phyloP scores from a whole-genome alignment of 2,888 invertebrate species.

The Andricus quercusramuli region DNA sequence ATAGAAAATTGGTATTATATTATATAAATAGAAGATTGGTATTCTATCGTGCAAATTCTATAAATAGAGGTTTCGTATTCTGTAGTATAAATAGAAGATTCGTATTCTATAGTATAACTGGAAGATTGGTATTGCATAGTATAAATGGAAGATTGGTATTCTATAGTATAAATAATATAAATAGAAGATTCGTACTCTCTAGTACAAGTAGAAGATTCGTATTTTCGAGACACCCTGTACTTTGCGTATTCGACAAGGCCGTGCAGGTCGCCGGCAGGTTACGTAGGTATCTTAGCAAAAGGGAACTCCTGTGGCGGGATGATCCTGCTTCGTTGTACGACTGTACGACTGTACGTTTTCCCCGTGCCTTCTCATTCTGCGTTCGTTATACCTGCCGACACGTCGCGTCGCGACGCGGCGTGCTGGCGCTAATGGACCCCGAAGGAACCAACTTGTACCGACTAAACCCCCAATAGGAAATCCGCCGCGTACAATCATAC shows the following conservation, averaged over 20 bases:
- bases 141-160: too few relatives aligned
- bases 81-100: too few relatives aligned
- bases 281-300: slow-evolving; percentile 53
- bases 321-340: slow-evolving; percentile 46
- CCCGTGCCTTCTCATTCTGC: slow-evolving; percentile 49
- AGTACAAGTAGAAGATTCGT: not conserved
- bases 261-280: slow-evolving; percentile 52
- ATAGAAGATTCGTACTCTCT: too few relatives aligned
- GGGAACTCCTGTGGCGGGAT: slow-evolving; percentile 54
- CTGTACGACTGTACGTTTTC: slow-evolving; percentile 46
- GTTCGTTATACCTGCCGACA: slow-evolving; percentile 45
- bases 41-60: too few relatives aligned
- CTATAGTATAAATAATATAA: too few relatives aligned
- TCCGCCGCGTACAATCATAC: not conserved
- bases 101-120: too few relatives aligned
- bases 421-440: slow-evolving; percentile 56
- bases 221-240: slow-evolving; percentile 47
- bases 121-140: too few relatives aligned
- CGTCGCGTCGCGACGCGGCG: slow-evolving; percentile 54
- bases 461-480: slow-evolving; percentile 22
- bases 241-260: slow-evolving; percentile 50
- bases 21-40: too few relatives aligned
- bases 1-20: too few relatives aligned
- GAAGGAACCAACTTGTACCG: not conserved
- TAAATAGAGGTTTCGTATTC: too few relatives aligned